A percentile compares a stretch with the other conserved stretches of the same genome.
These are phyloP conservation scores for Anthopleura xanthogrammica DNA, from an alignment of 92 coral and sea anemone species.

Conservation along the genomic window DNA sequence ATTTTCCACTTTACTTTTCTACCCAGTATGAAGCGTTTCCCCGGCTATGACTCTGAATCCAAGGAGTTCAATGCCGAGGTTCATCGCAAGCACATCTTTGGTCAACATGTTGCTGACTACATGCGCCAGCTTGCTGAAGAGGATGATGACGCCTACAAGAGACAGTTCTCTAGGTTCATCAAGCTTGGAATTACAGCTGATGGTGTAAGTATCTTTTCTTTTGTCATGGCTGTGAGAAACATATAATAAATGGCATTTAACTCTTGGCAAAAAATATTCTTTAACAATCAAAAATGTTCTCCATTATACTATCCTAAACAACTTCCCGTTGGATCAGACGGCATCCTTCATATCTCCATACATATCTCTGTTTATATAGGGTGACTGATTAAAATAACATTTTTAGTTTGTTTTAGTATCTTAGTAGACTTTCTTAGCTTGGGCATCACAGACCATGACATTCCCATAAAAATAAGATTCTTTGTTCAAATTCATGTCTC, in stretches of 20 bases:
- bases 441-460: too few species aligned
- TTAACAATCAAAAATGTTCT: too few species aligned
- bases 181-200: slow-evolving; percentile 92
- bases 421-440: too few species aligned
- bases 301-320: too few species aligned
- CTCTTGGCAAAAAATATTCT: too few species aligned
- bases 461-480: too few species aligned
- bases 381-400: not conserved
- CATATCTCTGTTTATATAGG: too few species aligned
- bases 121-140: slow-evolving; percentile 85
- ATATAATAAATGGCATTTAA: too few species aligned
- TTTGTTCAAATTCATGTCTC: not conserved
- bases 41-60: slow-evolving; percentile 94
- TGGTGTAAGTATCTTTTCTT: slow-evolving; percentile 36
- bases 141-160: slow-evolving; percentile 92
- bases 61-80: slow-evolving; percentile 91
- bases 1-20: not conserved
- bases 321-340: too few species aligned
- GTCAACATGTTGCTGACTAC: slow-evolving; percentile 95
- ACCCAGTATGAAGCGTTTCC: slow-evolving; percentile 87
- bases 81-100: slow-evolving; percentile 97
- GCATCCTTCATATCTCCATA: too few species aligned
- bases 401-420: too few species aligned
- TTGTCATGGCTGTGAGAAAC: too few species aligned
- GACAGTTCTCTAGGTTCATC: slow-evolving; percentile 93